phyloP scores from a whole-genome alignment of 2,888 invertebrate species.

The Catocala nupta region DNA sequence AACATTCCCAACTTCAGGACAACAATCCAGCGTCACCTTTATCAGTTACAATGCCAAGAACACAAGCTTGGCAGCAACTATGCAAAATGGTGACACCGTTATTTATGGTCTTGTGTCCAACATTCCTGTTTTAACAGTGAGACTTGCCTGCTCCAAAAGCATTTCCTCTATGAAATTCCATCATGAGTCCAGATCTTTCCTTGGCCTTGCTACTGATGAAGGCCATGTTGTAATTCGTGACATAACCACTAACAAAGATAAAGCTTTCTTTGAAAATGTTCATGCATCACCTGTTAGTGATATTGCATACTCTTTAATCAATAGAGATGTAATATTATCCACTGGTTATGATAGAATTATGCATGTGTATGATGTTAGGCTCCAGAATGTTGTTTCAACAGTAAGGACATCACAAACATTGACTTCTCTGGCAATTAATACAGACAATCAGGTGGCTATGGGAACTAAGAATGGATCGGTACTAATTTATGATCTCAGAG shows the following conservation, averaged over 20 bases:
- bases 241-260: conserved; percentile 80
- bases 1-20: conserved; percentile 76
- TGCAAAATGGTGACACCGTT: conserved; percentile 82
- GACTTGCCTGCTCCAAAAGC: conserved; percentile 75
- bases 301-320: conserved; percentile 85
- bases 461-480: conserved; percentile 86
- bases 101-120: conserved; percentile 84
- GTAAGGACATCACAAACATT: conserved; percentile 74
- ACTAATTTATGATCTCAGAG: conserved; percentile 86
- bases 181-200: conserved; percentile 76
- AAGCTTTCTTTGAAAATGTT: conserved; percentile 79
- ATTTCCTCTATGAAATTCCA: conserved; percentile 84
- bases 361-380: conserved; percentile 86
- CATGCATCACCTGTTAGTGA: conserved; percentile 88
- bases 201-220: conserved; percentile 84
- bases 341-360: conserved; percentile 87
- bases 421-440: conserved; percentile 76
- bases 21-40: conserved; percentile 74
- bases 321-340: conserved; percentile 85
- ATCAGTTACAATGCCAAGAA: conserved; percentile 83
- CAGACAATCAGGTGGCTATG: conserved; percentile 83
- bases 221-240: conserved; percentile 81
- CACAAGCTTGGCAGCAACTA: conserved; percentile 79
- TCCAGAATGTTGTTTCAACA: conserved; percentile 80
- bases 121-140: conserved; percentile 78